Evolutionary conservation across 2,888 invertebrate genomes (phyloP), one percentile per base, ranked within the genome.

Genomic region (Andrena fulva): DNA sequence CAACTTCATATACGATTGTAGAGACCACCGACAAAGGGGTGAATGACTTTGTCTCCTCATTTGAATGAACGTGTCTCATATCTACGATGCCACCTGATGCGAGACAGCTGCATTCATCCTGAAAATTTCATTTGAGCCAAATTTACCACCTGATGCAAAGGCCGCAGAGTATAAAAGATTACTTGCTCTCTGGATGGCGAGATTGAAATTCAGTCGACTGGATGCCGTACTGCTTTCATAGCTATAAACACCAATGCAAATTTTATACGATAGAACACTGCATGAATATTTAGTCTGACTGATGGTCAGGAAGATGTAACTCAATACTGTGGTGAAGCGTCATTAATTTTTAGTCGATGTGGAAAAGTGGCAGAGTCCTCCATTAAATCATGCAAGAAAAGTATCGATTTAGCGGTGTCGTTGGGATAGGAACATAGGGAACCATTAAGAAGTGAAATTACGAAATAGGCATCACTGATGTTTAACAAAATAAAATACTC

Each of bases 261-360:
- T 20, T 56, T 56, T 12, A 12, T 24, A 27, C 0, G 12, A 8
- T 56, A 12, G 27, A 10, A 56, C 20, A 24, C 27, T 3, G 54
- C 24, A 10, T 27, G 54, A 20, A 20, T 56, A 56, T 56, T 56
- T 20, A 20, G 27, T 27, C 24, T 12, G 54, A 56, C 24, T 12
- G 54, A 20, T 24, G 12, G 20, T 12, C 27, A 12, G 5, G 4
- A 20, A 27, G 10, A 56, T 10, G 24, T 31, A 29, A 59, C 31
- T 59, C 59, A 24, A 59, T 29, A 5, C 29, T 20, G 54, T 10
- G 20, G 54, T 10, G 54, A 56, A 56, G 24, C 54, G 12, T 24
- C 27, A 24, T 24, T 24, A 59, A 59, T 60, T 31, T 60, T 60
- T 60, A 56, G 7, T 60, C n/a, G 60, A 33, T 31, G 3, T 60